Percentiles rank a stretch among this genome's conserved stretches.
phyloP scores from a whole-genome alignment of 2,113 vertebrate species.

The Ctenodactylus gundi region DNA sequence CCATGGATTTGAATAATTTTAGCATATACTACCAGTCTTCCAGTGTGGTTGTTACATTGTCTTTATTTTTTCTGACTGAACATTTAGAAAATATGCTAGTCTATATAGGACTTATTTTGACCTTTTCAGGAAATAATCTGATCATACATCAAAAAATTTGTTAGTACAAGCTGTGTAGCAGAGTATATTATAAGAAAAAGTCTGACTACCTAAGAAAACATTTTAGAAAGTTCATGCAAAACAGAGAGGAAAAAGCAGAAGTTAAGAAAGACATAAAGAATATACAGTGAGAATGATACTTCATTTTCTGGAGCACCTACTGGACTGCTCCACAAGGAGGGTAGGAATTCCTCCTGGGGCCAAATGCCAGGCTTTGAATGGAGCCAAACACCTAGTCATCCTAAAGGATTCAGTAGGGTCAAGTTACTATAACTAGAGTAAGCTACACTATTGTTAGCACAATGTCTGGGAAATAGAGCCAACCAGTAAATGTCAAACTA shows the following conservation, averaged over 20 bases:
- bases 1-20: background rate
- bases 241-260: background rate
- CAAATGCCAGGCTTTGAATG: background rate
- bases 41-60: background rate
- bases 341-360: background rate
- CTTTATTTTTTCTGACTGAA: background rate
- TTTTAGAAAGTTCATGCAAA: conserved; percentile 10
- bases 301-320: background rate
- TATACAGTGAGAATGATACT: background rate
- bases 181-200: background rate
- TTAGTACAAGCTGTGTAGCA: background rate
- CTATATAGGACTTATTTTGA: background rate
- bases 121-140: background rate
- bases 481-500: background rate
- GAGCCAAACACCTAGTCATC: background rate
- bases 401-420: background rate
- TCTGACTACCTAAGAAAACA: background rate
- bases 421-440: background rate
- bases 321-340: background rate
- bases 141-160: background rate
- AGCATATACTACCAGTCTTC: background rate
- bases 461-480: background rate
- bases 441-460: background rate
- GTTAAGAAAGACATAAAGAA: background rate
- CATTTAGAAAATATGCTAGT: conserved; percentile 16